These are phyloP conservation scores for Peromyscus nudipes DNA, from an alignment of 2,797 vertebrate genomes.

Conservation along the genomic window DNA sequence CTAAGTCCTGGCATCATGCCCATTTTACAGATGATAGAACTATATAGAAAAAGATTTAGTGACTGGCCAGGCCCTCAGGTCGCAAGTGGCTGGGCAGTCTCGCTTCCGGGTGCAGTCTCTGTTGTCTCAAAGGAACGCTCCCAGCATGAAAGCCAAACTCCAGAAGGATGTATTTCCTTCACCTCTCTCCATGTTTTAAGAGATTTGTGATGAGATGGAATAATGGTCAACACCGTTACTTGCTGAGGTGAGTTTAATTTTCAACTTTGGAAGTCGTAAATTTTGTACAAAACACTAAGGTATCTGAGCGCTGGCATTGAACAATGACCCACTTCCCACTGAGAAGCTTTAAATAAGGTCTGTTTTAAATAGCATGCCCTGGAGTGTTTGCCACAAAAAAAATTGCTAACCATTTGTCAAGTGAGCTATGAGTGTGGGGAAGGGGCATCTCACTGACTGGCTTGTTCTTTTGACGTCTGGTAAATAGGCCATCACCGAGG, in stretches of 20 bases:
- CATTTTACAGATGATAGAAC: conserved; percentile 56
- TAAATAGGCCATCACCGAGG: conserved; percentile 38
- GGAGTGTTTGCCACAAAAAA: conserved; percentile 71
- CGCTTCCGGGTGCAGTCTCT: neutral
- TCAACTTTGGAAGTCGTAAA: conserved; percentile 61
- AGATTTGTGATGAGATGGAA: conserved; percentile 50
- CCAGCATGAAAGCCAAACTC: neutral
- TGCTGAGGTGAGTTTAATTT: conserved; percentile 66
- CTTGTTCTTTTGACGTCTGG: conserved; percentile 35
- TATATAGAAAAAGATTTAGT: neutral
- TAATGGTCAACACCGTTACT: conserved; percentile 35
- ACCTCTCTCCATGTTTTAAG: conserved; percentile 28
- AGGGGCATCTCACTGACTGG: neutral
- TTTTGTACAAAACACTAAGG: conserved; percentile 52
- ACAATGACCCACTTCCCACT: conserved; percentile 73
- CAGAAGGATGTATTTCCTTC: neutral
- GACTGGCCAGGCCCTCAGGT: neutral
- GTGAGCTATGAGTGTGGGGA: neutral
- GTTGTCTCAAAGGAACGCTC: neutral
- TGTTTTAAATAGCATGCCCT: conserved; percentile 80
- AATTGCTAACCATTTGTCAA: conserved; percentile 73
- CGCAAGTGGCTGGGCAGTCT: neutral
- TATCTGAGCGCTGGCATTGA: conserved; percentile 59
- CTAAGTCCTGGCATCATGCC: neutral
- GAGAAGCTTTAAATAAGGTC: conserved; percentile 77